Conservation (phyloP, 2,888 invertebrate genomes). For the Eupelmus urozonus region DNA sequence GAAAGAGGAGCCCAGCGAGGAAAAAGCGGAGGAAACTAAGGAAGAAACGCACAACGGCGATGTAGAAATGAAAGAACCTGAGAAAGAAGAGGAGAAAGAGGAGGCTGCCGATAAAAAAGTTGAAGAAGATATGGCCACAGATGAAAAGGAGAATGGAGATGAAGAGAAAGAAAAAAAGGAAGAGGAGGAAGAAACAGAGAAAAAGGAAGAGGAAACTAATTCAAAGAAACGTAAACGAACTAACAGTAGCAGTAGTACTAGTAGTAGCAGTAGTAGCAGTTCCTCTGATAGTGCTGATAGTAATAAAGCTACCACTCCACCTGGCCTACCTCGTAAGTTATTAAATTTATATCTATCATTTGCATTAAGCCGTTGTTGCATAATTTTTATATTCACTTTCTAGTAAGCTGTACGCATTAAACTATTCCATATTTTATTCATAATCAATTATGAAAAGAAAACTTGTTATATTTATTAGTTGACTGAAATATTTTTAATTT, state of each 20-base stretch:
- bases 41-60: conserved; percentile 59
- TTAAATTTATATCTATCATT: neutral
- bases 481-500: neutral
- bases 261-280: conserved; percentile 76
- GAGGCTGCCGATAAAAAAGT: conserved; percentile 68
- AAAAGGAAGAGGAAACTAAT: conserved; percentile 71
- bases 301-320: conserved; percentile 74
- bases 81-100: conserved; percentile 69
- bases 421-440: no score
- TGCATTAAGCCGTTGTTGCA: no score
- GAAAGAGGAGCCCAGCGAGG: conserved; percentile 61
- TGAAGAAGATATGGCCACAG: conserved; percentile 70
- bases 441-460: no score
- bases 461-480: neutral
- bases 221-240: conserved; percentile 79
- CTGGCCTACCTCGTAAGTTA: conserved; percentile 64
- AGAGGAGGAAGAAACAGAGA: conserved; percentile 73
- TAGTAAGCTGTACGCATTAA: no score
- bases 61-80: conserved; percentile 57
- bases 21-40: conserved; percentile 41
- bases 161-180: conserved; percentile 72
- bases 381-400: no score
- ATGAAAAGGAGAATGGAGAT: conserved; percentile 67
- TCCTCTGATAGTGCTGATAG: conserved; percentile 78
- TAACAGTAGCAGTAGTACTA: conserved; percentile 79